Evolutionary conservation across 2,888 invertebrate species (phyloP), one percentile per base, ranked within the genome.

Genomic region (Parelbella ahira): DNA sequence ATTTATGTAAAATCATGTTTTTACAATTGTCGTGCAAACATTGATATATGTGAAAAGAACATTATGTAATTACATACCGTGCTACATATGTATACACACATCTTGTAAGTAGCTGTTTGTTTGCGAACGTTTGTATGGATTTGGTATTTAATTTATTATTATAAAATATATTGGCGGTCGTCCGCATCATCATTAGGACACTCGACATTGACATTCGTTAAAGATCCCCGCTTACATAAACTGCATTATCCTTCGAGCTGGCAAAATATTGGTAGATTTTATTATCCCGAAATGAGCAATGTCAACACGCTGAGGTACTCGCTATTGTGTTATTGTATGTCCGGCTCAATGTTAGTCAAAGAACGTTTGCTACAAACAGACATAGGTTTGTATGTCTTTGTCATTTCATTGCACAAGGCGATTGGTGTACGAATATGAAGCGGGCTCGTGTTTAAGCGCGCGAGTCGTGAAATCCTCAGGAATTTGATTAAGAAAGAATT

Each of bases 1-100:
- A n/a, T n/a, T n/a, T 44, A 48, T 50, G 58, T 52, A 48, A 56
- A 63, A 72, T 78, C 70, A 20, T 72, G 67, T 65, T 64, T 68
- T 71, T 68, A 66, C 61, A 65, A 74, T 72, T 69, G 63, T 66
- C 62, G 63, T 63, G 64, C 69, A 79, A 80, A 81, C 68, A 76
- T 59, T 56, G 46, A 52, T 33, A 44, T 54, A 51, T 54, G 53
- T 51, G 54, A 54, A 56, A 58, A 49, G 48, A 47, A 53, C 51
- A 54, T 58, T 58, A 52, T 54, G 58, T 56, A 55, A 60, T 52
- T 47, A 46, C 48, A 50, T 44, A 48, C 42, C 52, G 33, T 24
- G 25, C 44, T 43, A 21, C 34, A 29, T n/a, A n/a, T n/a, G n/a
- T n/a, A n/a, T n/a, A n/a, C n/a, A n/a, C n/a, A n/a, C n/a, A n/a